Percentiles rank a stretch among this genome's conserved stretches.
These are phyloP conservation scores for Indicator indicator DNA, from an alignment of 2,113 vertebrate species.

Conservation along the genomic window DNA sequence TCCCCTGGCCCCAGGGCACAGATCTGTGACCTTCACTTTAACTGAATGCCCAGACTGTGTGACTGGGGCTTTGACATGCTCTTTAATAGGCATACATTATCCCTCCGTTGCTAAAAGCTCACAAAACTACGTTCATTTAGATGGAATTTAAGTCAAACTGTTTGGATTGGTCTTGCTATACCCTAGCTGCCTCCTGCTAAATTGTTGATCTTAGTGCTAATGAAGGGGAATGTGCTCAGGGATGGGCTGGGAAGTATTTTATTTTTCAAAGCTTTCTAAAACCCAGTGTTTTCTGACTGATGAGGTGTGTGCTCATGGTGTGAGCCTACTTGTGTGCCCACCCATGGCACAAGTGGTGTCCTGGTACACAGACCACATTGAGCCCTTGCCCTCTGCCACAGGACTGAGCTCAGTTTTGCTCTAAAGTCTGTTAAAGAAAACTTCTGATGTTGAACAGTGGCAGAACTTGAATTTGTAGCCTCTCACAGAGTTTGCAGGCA, in stretches of 20 bases:
- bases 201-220: conserved; percentile 58
- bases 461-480: neutral
- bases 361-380: rapidly evolving
- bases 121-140: conserved; percentile 54
- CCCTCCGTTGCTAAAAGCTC: conserved; percentile 31
- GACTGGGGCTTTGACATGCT: conserved; percentile 65
- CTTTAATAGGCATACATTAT: conserved; percentile 64
- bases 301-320: neutral
- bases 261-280: conserved; percentile 20
- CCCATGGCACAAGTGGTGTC: neutral
- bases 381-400: neutral
- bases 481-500: neutral
- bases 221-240: conserved; percentile 21
- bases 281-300: neutral
- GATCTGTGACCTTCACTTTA: conserved; percentile 66
- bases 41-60: conserved; percentile 66
- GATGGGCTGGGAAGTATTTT: neutral
- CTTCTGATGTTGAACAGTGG: neutral
- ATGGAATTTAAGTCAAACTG: conserved; percentile 64
- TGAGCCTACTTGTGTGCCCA: neutral
- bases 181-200: conserved; percentile 38
- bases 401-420: neutral
- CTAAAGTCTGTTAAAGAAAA: neutral
- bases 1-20: conserved; percentile 79
- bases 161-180: conserved; percentile 60